phyloP scores from a whole-genome alignment of 2,888 invertebrate species.

The Prosopocoilus inquinatus region DNA sequence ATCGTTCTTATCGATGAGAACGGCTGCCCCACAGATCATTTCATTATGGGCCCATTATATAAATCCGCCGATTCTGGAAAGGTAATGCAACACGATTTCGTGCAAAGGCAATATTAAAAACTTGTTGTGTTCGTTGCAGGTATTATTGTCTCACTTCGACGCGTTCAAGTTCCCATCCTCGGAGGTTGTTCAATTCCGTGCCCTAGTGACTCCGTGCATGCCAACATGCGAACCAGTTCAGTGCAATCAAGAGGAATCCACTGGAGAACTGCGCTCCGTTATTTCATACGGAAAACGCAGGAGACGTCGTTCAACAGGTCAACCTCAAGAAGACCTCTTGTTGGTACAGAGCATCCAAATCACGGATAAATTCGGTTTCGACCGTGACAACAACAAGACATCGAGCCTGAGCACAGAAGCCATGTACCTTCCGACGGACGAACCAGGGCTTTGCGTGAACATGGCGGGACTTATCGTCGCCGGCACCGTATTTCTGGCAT shows the following conservation, averaged over 20 bases:
- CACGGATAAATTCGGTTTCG: slow-evolving; percentile 88
- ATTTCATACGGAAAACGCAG: slow-evolving; percentile 81
- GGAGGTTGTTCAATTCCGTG: slow-evolving; percentile 92
- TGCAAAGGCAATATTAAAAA: neutral
- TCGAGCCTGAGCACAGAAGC: slow-evolving; percentile 62
- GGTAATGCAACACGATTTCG: slow-evolving; percentile 50
- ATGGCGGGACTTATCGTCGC: slow-evolving; percentile 80
- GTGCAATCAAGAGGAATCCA: slow-evolving; percentile 80
- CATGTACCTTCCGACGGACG: slow-evolving; percentile 66
- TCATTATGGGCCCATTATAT: slow-evolving; percentile 90
- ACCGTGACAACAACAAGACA: slow-evolving; percentile 57
- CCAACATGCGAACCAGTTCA: slow-evolving; percentile 90
- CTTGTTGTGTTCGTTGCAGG: slow-evolving; percentile 56
- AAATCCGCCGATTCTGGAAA: slow-evolving; percentile 78
- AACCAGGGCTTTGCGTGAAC: slow-evolving; percentile 68
- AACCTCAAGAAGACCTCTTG: slow-evolving; percentile 71
- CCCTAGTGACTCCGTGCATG: slow-evolving; percentile 93
- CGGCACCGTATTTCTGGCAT: slow-evolving; percentile 80
- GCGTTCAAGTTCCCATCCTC: slow-evolving; percentile 96
- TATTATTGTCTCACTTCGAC: slow-evolving; percentile 86
- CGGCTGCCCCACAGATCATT: slow-evolving; percentile 91
- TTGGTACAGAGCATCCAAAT: slow-evolving; percentile 90
- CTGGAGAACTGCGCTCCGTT: slow-evolving; percentile 78
- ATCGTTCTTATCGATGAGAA: slow-evolving; percentile 87
- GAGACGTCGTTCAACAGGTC: slow-evolving; percentile 63